Base-by-base conservation (phyloP, 2,888 invertebrate species). In the Fabriciana adippe region DNA sequence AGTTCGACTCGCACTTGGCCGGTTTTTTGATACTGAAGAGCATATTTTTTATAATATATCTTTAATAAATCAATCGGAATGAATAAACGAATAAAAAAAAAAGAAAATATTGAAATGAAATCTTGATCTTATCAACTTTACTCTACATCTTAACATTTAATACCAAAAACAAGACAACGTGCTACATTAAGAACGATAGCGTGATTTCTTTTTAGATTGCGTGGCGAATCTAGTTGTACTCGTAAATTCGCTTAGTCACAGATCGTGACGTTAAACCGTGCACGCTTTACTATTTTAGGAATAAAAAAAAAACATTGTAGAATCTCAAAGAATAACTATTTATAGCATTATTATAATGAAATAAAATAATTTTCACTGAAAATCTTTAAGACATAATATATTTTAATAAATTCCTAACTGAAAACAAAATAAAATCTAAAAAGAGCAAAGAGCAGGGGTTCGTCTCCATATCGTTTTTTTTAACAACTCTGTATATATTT, bases 181-280 rank as follows among this genome's bases (percentile, higher is more conserved):
- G 41, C 16, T 50, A 50, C 50, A 60, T 50, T 0, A 31, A 50
- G 26, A 15, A 50, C 14, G 60, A 50, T 60, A 60, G 50, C 60
- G 60, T 60, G 60, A 57, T 60, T 60, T 50, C 60, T 50, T 48
- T 35, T 62, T 35, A 14, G 62, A 51, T 62, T 41, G 62, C 62
- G 62, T 62, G 62, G 31, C 53, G 21, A 53, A 21, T 26, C 57
- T 57, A 47, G 45, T 45, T 21, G 53, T 26, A 26, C 26, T 26
- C 4, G 26, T 53, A 41, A 41, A 16, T 51, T 45, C 41, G 48
- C 53, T 62, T 62, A 35, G 18, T 53, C 18, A 62, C 15, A 53
- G 18, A 53, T 62, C 53, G 62, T 62, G 53, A 62, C 41, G 18
- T 53, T 48, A 16, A 48, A 13, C 16, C 6, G 16, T 4, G 31